A percentile compares a stretch with the other conserved stretches of the same genome.
Conservation (phyloP, 2,888 invertebrate genomes). For the Ferdinandea cuprea region DNA sequence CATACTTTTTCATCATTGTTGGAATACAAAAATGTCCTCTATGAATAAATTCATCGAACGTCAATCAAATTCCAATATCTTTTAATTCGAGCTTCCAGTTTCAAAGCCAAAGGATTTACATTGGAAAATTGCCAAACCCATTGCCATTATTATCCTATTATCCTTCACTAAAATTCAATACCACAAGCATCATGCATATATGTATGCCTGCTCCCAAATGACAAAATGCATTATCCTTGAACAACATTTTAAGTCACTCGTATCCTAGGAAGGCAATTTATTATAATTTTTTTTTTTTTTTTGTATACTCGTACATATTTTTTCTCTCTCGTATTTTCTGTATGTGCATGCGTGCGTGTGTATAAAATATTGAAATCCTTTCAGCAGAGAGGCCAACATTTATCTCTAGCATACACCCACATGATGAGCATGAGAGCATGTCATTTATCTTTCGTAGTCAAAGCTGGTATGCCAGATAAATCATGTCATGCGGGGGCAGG, state of each 20-base stretch:
- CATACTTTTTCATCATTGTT: no score
- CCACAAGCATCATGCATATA: neutral
- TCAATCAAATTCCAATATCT: neutral
- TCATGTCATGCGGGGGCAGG: neutral
- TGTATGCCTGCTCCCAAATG: neutral
- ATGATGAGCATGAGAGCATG: neutral
- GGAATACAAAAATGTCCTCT: no score
- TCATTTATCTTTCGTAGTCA: slow-evolving; percentile 13
- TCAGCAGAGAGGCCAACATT: slow-evolving; percentile 8
- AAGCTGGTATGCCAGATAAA: slow-evolving; percentile 11
- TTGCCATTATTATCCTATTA: neutral
- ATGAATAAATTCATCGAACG: neutral
- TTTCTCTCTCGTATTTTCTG: no score
- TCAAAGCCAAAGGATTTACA: neutral
- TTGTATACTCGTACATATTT: neutral
- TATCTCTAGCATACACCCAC: slow-evolving; percentile 4
- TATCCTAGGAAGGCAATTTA: slow-evolving; percentile 26
- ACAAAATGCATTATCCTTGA: slow-evolving; percentile 40
- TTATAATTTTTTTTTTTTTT: slow-evolving; percentile 6
- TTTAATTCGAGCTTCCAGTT: neutral
- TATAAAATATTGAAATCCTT: slow-evolving; percentile 3
- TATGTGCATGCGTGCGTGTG: no score
- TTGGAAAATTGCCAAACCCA: neutral
- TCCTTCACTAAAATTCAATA: neutral
- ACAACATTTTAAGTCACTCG: slow-evolving; percentile 36